Evolutionary conservation across 1,140 invertebrate species (phyloP).

Genomic region (Euglossa dilemma): DNA sequence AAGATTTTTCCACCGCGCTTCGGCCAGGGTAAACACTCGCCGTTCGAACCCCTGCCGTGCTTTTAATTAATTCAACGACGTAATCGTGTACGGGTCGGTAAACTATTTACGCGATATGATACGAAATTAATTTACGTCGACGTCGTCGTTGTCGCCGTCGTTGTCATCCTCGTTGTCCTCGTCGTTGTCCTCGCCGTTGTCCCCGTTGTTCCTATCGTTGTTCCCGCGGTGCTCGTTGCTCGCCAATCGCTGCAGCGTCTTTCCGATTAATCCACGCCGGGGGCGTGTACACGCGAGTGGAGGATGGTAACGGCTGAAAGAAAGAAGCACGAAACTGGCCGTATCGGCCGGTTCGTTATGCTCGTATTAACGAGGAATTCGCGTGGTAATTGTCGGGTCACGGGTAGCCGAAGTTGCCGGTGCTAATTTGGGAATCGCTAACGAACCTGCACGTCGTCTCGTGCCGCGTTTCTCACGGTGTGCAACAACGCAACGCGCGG

Average conservation of each 20-base stretch:
- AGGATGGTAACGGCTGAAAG: background rate
- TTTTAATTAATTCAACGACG: background rate
- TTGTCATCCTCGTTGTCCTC: background rate
- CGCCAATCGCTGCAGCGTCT: too few relatives aligned
- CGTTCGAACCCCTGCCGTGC: background rate
- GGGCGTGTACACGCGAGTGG: background rate
- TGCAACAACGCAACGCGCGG: background rate
- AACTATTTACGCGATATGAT: background rate
- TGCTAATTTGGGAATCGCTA: conserved; percentile 25
- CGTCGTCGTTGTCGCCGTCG: background rate
- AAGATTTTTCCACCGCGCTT: background rate
- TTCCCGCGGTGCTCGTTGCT: too few relatives aligned
- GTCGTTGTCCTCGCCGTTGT: too few relatives aligned
- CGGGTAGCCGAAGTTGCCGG: background rate
- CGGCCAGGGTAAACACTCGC: too few relatives aligned
- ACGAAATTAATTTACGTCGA: background rate
- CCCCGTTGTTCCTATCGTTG: too few relatives aligned
- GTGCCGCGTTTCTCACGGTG: background rate
- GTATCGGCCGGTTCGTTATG: conserved; percentile 1
- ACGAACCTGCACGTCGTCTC: conserved; percentile 16
- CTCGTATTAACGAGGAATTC: conserved; percentile 17
- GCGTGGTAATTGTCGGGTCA: background rate
- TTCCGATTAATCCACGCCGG: background rate
- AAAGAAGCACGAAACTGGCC: background rate
- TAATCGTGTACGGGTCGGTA: too few relatives aligned